A percentile compares a stretch with the other conserved stretches of the same genome.
phyloP scores from a whole-genome alignment of 2,888 invertebrate species.

The Caenorhabditis angaria region DNA sequence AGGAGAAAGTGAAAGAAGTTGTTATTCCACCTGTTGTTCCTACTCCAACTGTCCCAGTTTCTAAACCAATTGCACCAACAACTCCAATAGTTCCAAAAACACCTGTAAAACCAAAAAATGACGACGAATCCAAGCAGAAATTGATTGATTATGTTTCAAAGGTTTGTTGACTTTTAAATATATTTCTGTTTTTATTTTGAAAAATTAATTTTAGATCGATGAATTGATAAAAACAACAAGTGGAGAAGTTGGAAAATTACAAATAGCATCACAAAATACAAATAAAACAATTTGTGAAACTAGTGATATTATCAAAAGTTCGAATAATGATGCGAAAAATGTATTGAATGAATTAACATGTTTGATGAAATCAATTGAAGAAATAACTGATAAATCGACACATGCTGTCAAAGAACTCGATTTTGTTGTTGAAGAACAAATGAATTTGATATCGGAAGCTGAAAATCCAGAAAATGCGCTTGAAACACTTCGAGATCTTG shows the following conservation, averaged over 20 bases:
- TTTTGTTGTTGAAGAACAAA: constrained; percentile 14
- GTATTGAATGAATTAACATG: constrained; percentile 25
- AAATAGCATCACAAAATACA: constrained; percentile 20
- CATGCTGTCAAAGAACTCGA: constrained; percentile 36
- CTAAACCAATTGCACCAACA: background rate
- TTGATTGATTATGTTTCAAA: background rate
- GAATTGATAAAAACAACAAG: background rate
- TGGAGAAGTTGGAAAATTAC: background rate
- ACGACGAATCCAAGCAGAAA: constrained; percentile 8
- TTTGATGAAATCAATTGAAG: constrained; percentile 15
- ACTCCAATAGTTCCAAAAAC: background rate
- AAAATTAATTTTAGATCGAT: background rate
- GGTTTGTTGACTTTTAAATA: background rate
- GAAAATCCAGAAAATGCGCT: constrained; percentile 19
- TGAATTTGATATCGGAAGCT: background rate
- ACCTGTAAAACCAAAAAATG: background rate
- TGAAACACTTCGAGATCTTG: constrained; percentile 19
- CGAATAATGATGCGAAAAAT: constrained; percentile 23
- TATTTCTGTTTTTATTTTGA: constrained; percentile 9
- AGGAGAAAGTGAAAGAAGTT: background rate
- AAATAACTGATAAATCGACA: constrained; percentile 15
- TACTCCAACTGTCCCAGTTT: background rate
- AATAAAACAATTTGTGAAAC: constrained; percentile 20
- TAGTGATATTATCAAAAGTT: constrained; percentile 20
- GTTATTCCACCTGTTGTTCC: background rate